Evolutionary conservation across 2,888 invertebrate species (phyloP).

Genomic region (Nomada ferruginata): DNA sequence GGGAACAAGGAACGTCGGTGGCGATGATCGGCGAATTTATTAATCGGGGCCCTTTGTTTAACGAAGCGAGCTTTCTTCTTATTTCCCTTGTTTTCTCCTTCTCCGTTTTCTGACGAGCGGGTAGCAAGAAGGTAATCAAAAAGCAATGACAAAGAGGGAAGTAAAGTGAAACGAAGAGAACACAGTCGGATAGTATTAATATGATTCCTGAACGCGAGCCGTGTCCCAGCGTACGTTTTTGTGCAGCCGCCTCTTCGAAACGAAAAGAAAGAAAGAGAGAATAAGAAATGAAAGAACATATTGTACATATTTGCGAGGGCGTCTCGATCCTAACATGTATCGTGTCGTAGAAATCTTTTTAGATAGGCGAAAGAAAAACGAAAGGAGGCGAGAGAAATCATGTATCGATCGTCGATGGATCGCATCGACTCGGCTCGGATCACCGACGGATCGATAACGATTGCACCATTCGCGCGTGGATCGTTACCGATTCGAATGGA

Average conservation of each 20-base stretch:
- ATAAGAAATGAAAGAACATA: conserved; percentile 5
- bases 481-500: conserved; percentile 47
- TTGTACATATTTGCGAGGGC: conserved; percentile 61
- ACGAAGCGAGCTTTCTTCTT: conserved; percentile 20
- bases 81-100: background rate
- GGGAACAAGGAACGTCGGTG: background rate
- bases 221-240: conserved; percentile 57
- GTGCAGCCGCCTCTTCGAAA: conserved; percentile 50
- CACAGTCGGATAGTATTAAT: conserved; percentile 19
- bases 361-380: conserved; percentile 24
- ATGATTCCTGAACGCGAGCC: conserved; percentile 49
- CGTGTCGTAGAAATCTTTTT: conserved; percentile 58
- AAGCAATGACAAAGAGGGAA: conserved; percentile 4
- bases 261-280: background rate
- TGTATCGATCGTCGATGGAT: conserved; percentile 43
- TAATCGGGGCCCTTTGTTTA: conserved; percentile 25
- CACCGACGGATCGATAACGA: conserved; percentile 35
- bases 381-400: conserved; percentile 11
- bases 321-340: conserved; percentile 57
- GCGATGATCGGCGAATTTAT: conserved; percentile 15
- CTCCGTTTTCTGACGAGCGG: background rate
- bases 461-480: background rate
- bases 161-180: background rate
- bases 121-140: conserved; percentile 33
- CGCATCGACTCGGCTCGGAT: conserved; percentile 47